These are phyloP conservation scores for Pedionomus torquatus DNA, from an alignment of 2,113 vertebrate genomes.

Conservation along the genomic window DNA sequence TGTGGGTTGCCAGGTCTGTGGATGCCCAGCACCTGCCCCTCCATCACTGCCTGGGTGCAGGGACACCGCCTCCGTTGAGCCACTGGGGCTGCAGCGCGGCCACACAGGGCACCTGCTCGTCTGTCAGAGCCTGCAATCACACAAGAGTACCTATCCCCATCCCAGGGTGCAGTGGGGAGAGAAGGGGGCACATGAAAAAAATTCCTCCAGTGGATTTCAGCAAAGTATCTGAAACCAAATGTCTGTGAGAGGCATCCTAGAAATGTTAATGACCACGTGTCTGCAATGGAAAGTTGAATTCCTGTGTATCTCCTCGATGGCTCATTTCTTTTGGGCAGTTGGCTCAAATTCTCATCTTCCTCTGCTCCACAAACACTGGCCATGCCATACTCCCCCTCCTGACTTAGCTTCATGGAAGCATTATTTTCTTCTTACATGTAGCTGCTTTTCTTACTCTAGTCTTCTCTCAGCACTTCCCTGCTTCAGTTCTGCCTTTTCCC, in stretches of 20 bases:
- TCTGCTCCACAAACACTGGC: no score
- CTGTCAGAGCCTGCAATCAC: accelerated
- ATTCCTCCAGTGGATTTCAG: not conserved
- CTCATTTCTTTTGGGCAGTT: not conserved
- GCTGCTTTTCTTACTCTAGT: not conserved
- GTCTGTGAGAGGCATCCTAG: not conserved
- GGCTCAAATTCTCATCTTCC: not conserved
- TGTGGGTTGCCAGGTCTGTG: accelerated
- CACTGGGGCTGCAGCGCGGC: accelerated
- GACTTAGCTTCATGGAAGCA: not conserved
- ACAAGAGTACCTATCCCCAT: accelerated
- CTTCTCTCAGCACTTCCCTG: not conserved
- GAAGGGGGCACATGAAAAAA: accelerated
- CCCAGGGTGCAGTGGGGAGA: accelerated
- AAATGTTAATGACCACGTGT: not conserved
- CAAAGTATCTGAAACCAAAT: not conserved
- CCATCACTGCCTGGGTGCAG: not conserved
- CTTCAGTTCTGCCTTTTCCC: not conserved
- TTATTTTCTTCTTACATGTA: not conserved
- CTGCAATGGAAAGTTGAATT: not conserved
- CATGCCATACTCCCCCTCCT: accelerated
- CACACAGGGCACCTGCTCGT: accelerated
- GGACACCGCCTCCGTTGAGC: not conserved
- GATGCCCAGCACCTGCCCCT: not conserved
- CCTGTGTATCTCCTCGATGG: not conserved